A percentile compares a stretch with the other conserved stretches of the same genome.
These are phyloP conservation scores for Neolamprologus ventralis DNA, from an alignment of 2,113 vertebrate genomes.

Conservation along the genomic window DNA sequence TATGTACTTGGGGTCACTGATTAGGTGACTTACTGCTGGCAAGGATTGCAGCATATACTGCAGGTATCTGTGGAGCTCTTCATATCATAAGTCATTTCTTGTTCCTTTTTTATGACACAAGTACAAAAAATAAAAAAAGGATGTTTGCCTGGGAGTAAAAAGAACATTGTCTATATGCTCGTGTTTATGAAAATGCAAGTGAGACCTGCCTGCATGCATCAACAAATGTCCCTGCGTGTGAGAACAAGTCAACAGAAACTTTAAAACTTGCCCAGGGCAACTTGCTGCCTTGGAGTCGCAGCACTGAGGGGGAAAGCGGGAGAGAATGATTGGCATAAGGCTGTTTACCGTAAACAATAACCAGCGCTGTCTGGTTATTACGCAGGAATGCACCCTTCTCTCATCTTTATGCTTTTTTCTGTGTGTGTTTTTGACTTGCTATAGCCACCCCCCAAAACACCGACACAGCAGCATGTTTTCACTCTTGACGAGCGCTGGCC, in stretches of 20 bases:
- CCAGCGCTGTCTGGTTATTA: slow-evolving; percentile 42
- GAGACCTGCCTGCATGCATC: background rate
- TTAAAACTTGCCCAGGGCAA: slow-evolving; percentile 31
- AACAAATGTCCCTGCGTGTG: slow-evolving; percentile 9
- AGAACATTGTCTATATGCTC: background rate
- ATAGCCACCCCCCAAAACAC: background rate
- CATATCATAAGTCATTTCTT: background rate
- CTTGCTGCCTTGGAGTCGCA: slow-evolving; percentile 6
- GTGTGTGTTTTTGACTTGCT: background rate
- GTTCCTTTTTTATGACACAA: background rate
- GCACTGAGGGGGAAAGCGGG: background rate
- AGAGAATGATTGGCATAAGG: slow-evolving; percentile 51
- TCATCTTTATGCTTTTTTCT: slow-evolving; percentile 4
- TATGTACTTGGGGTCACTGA: slow-evolving; percentile 21
- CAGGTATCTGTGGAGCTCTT: background rate
- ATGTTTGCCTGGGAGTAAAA: background rate
- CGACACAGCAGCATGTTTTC: background rate
- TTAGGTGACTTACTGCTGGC: slow-evolving; percentile 20
- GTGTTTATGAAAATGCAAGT: background rate
- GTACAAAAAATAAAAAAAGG: background rate
- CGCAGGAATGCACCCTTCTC: slow-evolving; percentile 52
- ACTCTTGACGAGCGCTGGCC: background rate
- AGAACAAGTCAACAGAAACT: slow-evolving; percentile 1
- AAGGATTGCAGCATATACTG: background rate
- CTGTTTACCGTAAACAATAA: slow-evolving; percentile 65